Percentiles rank a stretch among this genome's conserved stretches.
Evolutionary conservation across 2,888 invertebrate genomes (phyloP).

Genomic region (Drosophila fungiperda): DNA sequence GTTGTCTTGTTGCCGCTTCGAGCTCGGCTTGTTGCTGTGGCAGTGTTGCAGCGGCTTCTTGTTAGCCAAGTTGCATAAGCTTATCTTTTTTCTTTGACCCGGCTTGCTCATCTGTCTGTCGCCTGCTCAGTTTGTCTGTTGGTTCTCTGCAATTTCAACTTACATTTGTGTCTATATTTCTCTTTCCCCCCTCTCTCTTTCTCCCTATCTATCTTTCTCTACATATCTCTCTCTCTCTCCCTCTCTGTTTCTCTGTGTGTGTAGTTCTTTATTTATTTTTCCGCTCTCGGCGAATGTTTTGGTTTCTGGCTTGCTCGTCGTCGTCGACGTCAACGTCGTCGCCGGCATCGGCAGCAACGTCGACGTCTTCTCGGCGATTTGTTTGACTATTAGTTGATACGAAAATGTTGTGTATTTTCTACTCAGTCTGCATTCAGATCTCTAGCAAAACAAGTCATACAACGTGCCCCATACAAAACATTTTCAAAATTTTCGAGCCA

Average conservation of each 20-base stretch:
- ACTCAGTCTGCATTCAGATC: conserved; percentile 83
- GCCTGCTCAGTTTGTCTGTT: conserved; percentile 16
- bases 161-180: conserved; percentile 17
- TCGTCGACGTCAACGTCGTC: conserved; percentile 4
- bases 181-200: conserved; percentile 20
- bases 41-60: conserved; percentile 39
- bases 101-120: conserved; percentile 19
- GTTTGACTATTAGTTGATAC: conserved; percentile 71
- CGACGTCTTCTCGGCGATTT: conserved; percentile 58
- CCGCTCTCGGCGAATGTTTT: conserved; percentile 43
- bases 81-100: conserved; percentile 56
- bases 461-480: conserved; percentile 27
- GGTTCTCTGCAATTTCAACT: conserved; percentile 39
- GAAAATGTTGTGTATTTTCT: conserved; percentile 77
- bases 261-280: conserved; percentile 25
- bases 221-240: conserved; percentile 19
- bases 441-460: conserved; percentile 73
- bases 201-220: conserved; percentile 20
- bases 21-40: conserved; percentile 25
- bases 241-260: conserved; percentile 16
- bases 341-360: neutral
- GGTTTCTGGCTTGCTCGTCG: conserved; percentile 48
- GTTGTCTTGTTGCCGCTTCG: conserved; percentile 36
- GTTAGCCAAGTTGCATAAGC: conserved; percentile 72
- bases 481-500: conserved; percentile 15